Percentiles rank a stretch among this genome's conserved stretches.
Conservation (phyloP, 1,140 invertebrate species). For the Trichomalopsis sarcophagae region DNA sequence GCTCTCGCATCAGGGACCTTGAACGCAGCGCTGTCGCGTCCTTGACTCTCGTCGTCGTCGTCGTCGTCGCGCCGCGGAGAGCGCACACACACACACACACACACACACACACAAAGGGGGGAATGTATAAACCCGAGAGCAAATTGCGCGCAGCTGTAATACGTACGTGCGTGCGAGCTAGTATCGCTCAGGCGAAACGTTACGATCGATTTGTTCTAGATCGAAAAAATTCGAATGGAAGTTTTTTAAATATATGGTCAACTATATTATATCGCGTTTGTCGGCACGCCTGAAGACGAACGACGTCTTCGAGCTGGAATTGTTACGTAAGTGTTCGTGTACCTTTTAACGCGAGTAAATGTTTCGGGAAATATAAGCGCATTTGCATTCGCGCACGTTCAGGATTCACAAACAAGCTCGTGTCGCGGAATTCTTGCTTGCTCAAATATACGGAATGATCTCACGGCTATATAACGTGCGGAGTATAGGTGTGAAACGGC, state of each 20-base stretch:
- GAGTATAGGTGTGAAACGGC: background rate
- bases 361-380: background rate
- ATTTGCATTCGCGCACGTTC: background rate
- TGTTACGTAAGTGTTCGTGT: no score
- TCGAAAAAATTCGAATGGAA: no score
- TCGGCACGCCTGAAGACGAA: no score
- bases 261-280: no score
- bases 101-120: background rate
- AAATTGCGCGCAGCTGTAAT: background rate
- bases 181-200: background rate
- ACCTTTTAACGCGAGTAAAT: no score
- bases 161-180: background rate
- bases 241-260: no score
- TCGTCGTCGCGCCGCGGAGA: background rate
- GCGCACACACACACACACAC: background rate
- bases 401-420: background rate
- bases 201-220: no score
- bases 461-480: background rate
- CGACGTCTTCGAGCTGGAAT: no score
- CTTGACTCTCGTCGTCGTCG: slow-evolving; percentile 3
- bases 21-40: background rate
- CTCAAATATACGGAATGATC: background rate
- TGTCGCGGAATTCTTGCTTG: background rate
- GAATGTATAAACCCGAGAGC: background rate
- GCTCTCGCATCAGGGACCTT: background rate